A percentile compares a stretch with the other conserved stretches of the same genome.
Conservation (phyloP, 2,797 vertebrate species). For the Syncerus caffer region DNA sequence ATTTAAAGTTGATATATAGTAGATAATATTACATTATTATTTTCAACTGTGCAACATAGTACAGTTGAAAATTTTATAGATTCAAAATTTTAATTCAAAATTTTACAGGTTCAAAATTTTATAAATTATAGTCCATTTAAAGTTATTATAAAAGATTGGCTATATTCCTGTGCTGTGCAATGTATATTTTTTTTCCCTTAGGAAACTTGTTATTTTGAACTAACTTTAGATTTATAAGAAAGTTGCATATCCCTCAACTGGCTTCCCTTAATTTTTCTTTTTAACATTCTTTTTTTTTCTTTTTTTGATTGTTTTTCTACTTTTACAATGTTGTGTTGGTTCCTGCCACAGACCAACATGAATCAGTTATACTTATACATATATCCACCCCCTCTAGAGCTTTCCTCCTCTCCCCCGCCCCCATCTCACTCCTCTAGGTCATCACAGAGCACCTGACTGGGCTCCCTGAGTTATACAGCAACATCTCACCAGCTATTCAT, state of each 20-base stretch:
- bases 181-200: not conserved
- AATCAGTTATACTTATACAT: not conserved
- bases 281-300: not conserved
- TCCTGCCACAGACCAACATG: not conserved
- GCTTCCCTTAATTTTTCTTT: not conserved
- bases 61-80: not conserved
- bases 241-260: not conserved
- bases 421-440: not conserved
- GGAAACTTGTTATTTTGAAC: not conserved
- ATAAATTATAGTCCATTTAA: not conserved
- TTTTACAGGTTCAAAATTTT: not conserved
- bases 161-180: not conserved
- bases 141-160: not conserved
- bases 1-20: not conserved
- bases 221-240: not conserved
- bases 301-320: not conserved
- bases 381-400: not conserved
- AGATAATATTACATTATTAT: not conserved
- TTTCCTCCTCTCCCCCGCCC: rapidly evolving
- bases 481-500: not conserved
- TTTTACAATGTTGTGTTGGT: not conserved
- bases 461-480: not conserved
- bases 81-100: not conserved
- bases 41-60: not conserved
- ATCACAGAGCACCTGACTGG: not conserved